Evolutionary conservation across 2,113 vertebrate species (phyloP).

Genomic region (Ancistrus triradiatus): DNA sequence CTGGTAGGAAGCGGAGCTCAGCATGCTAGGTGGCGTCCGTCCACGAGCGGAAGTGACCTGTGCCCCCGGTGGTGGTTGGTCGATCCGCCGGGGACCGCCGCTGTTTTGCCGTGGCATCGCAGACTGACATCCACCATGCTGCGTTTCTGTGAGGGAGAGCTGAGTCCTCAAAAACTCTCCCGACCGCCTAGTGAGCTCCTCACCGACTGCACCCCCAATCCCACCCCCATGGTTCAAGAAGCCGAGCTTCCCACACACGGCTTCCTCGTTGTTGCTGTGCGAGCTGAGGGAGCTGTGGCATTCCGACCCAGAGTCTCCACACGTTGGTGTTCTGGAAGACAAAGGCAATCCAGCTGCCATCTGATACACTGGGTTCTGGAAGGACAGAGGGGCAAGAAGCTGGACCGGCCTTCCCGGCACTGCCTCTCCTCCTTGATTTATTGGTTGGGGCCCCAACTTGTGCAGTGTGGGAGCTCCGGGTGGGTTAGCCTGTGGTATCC

Average conservation of each 20-base stretch:
- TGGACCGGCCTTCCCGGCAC: constrained; percentile 80
- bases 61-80: constrained; percentile 79
- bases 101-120: constrained; percentile 87
- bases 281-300: constrained; percentile 97
- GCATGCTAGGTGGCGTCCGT: constrained; percentile 82
- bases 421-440: constrained; percentile 74
- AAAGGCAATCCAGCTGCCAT: constrained; percentile 93
- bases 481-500: constrained; percentile 70
- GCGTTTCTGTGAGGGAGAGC: constrained; percentile 83
- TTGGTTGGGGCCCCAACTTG: constrained; percentile 79
- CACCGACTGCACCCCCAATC: constrained; percentile 61
- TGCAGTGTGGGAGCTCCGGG: constrained; percentile 79
- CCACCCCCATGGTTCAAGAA: constrained; percentile 70
- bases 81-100: constrained; percentile 86
- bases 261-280: constrained; percentile 94
- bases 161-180: constrained; percentile 87
- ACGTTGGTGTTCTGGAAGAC: constrained; percentile 80
- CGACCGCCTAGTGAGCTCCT: constrained; percentile 80
- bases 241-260: constrained; percentile 65
- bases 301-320: constrained; percentile 89
- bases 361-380: constrained; percentile 98
- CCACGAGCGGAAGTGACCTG: constrained; percentile 72
- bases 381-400: constrained; percentile 89
- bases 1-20: constrained; percentile 82
- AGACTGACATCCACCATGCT: constrained; percentile 67